These are phyloP conservation scores for Ormia ochracea DNA, from an alignment of 2,888 invertebrate species.

Conservation along the genomic window DNA sequence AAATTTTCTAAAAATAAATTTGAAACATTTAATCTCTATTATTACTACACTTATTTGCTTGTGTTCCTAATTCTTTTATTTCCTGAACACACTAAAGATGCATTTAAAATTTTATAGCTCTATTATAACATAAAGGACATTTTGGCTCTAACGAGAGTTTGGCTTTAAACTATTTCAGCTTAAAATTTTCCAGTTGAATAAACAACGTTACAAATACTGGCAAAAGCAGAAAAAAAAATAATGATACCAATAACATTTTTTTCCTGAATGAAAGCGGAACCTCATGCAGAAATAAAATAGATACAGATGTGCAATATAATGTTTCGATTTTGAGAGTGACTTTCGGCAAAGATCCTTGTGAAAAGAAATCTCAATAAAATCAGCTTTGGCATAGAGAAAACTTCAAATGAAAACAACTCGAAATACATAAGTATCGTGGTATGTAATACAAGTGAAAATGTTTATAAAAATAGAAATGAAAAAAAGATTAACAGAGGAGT, in stretches of 20 bases:
- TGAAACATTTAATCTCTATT: background rate
- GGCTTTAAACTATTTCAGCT: background rate
- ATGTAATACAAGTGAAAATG: constrained; percentile 8
- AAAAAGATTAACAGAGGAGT: background rate
- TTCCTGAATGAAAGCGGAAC: background rate
- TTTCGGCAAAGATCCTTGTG: background rate
- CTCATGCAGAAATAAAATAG: background rate
- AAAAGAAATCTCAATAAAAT: background rate
- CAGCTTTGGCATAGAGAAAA: background rate
- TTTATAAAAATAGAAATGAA: background rate
- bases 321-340: background rate
- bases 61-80: background rate
- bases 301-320: background rate
- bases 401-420: constrained; percentile 15
- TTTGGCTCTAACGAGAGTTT: background rate
- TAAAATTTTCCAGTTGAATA: constrained; percentile 2
- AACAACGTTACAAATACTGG: background rate
- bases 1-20: background rate
- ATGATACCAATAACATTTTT: constrained; percentile 14
- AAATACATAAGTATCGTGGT: constrained; percentile 5
- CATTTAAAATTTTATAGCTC: background rate
- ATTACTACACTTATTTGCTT: constrained; percentile 12
- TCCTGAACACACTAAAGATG: background rate
- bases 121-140: background rate
- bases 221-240: background rate